phyloP scores from a whole-genome alignment of 2,113 vertebrate genomes.

The Paramisgurnus dabryanus region DNA sequence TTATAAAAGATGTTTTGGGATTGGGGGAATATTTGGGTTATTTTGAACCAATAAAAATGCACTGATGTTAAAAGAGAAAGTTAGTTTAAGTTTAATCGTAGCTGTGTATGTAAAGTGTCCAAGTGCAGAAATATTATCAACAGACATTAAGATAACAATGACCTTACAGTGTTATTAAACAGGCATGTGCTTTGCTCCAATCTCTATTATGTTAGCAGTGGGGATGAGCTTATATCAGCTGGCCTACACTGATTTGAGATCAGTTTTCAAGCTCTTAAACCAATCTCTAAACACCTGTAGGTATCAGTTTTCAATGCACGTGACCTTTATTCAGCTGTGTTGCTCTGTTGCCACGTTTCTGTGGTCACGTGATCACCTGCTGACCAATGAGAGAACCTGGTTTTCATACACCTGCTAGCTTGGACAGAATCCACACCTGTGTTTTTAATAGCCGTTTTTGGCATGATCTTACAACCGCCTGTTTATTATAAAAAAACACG shows the following conservation, averaged over 20 bases:
- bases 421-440: neutral
- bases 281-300: neutral
- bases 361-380: conserved; percentile 35
- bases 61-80: too few relatives aligned
- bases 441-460: neutral
- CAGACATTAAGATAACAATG: conserved; percentile 6
- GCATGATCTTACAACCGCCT: too few relatives aligned
- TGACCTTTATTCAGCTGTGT: conserved; percentile 3
- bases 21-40: too few relatives aligned
- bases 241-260: neutral
- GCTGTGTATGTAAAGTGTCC: neutral
- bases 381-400: conserved; percentile 29
- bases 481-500: too few relatives aligned
- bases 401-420: neutral
- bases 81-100: neutral
- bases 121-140: neutral
- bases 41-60: too few relatives aligned
- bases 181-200: neutral
- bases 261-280: conserved; percentile 8
- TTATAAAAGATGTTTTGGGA: too few relatives aligned
- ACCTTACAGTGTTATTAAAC: neutral
- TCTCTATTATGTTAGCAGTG: neutral
- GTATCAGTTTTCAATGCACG: neutral
- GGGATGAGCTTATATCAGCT: neutral
- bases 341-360: conserved; percentile 12